These are phyloP conservation scores for Pteropus rufus DNA, from an alignment of 2,797 vertebrate species.

Conservation along the genomic window DNA sequence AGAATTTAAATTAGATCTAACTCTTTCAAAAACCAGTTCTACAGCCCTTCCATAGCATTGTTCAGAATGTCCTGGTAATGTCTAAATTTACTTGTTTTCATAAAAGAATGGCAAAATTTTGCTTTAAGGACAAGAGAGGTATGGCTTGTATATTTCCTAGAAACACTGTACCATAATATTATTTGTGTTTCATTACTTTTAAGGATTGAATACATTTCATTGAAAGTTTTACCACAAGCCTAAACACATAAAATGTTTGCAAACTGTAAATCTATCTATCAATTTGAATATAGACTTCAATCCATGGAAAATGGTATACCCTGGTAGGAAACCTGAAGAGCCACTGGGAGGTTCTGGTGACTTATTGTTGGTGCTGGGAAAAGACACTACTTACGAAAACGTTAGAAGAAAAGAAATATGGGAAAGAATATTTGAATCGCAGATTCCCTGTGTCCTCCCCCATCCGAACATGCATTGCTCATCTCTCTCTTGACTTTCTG, in stretches of 20 bases:
- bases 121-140: not conserved
- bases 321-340: not conserved
- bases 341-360: not conserved
- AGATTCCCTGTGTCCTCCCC: not conserved
- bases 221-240: not conserved
- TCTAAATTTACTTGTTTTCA: not conserved
- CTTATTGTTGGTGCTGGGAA: not conserved
- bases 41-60: not conserved
- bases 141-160: not conserved
- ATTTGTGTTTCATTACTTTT: not conserved
- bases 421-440: not conserved
- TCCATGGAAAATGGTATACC: not conserved
- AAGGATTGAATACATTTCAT: not conserved
- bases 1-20: constrained; percentile 2
- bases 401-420: not conserved
- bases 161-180: not conserved
- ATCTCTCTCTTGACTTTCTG: not conserved
- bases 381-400: not conserved
- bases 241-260: not conserved
- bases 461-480: not conserved
- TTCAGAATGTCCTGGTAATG: not conserved
- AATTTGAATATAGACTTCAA: not conserved
- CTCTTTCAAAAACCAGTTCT: not conserved
- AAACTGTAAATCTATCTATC: not conserved
- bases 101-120: not conserved